phyloP scores from a whole-genome alignment of 2,797 vertebrate genomes.

The Natrix natrix region DNA sequence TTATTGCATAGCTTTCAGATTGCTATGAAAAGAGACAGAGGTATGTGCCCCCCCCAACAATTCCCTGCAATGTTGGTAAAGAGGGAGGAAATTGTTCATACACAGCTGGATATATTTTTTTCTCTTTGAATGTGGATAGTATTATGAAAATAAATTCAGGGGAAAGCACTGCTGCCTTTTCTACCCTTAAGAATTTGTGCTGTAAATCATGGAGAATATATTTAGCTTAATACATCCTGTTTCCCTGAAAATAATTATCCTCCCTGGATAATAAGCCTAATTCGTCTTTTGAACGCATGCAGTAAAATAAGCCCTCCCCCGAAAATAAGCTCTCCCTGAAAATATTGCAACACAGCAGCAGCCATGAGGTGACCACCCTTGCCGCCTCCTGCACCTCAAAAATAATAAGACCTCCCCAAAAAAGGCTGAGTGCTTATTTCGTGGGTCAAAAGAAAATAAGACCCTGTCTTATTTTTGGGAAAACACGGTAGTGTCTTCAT shows the following conservation, averaged over 20 bases:
- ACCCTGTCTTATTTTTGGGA: no score
- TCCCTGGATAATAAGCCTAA: no score
- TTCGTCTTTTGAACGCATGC: no score
- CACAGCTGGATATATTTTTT: neutral
- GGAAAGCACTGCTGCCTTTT: neutral
- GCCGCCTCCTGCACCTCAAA: no score
- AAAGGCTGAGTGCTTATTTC: no score
- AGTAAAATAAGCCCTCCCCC: no score
- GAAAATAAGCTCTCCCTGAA: no score
- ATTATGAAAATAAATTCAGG: neutral
- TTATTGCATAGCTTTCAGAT: neutral
- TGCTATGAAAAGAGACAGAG: neutral
- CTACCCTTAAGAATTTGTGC: neutral
- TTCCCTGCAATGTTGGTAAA: neutral
- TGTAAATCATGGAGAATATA: neutral
- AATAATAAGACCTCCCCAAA: no score
- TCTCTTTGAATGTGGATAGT: constrained; percentile 2
- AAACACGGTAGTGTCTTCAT: neutral
- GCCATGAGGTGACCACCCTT: no score
- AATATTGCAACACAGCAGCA: no score
- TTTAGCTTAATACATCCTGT: neutral
- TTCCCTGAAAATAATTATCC: no score
- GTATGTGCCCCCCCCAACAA: neutral
- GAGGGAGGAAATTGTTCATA: neutral
- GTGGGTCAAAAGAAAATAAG: no score